A percentile compares a stretch with the other conserved stretches of the same genome.
phyloP scores from a whole-genome alignment of 2,888 invertebrate species.

The Amphiduros pacificus region DNA sequence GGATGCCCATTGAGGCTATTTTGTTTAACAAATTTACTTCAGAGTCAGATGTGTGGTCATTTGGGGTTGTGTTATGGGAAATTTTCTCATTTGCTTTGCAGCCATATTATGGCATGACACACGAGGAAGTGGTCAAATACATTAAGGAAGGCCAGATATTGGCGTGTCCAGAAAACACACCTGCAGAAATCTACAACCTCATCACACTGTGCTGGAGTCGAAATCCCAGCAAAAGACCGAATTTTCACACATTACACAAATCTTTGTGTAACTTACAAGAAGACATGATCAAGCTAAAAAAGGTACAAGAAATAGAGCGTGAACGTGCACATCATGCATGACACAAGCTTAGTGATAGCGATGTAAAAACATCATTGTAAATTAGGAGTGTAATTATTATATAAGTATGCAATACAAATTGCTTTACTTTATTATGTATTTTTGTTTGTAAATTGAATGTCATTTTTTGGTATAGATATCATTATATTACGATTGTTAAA shows the following conservation, averaged over 20 bases:
- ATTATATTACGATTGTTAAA: too few species aligned
- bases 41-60: constrained; percentile 97
- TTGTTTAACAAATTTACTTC: constrained; percentile 94
- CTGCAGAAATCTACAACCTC: constrained; percentile 78
- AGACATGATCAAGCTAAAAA: neutral
- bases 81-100: constrained; percentile 94
- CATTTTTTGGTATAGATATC: too few species aligned
- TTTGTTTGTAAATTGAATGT: too few species aligned
- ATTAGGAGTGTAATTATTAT: too few species aligned
- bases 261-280: constrained; percentile 6
- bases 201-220: constrained; percentile 94
- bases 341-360: too few species aligned
- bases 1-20: constrained; percentile 98
- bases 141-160: constrained; percentile 91
- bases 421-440: too few species aligned
- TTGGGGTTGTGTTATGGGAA: constrained; percentile 95
- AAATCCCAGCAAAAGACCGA: constrained; percentile 82
- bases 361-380: too few species aligned
- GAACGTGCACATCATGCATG: too few species aligned
- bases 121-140: constrained; percentile 93
- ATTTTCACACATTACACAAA: constrained; percentile 65
- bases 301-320: neutral
- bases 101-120: constrained; percentile 96
- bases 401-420: too few species aligned
- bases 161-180: constrained; percentile 85